Evolutionary conservation across 2,797 vertebrate genomes (phyloP).

Genomic region (Peromyscus eremicus): DNA sequence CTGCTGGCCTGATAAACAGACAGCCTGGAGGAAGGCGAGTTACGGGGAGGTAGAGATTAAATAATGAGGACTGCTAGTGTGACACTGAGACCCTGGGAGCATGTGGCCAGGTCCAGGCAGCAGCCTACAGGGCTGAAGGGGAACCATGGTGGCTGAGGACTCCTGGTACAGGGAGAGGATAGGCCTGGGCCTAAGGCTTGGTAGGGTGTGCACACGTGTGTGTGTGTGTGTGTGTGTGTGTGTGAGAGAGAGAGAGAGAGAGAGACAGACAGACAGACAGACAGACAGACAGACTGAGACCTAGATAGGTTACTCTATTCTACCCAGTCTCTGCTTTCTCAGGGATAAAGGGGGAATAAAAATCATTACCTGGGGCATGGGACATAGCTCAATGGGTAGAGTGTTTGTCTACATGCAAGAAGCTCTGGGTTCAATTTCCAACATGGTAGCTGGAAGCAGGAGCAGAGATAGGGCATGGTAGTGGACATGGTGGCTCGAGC

Average conservation of each 20-base stretch:
- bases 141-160: background rate
- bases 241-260: background rate
- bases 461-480: background rate
- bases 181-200: too few relatives aligned
- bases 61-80: background rate
- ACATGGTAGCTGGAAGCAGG: background rate
- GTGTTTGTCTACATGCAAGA: background rate
- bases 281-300: background rate
- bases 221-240: background rate
- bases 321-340: background rate
- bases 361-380: too few relatives aligned
- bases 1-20: background rate
- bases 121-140: too few relatives aligned
- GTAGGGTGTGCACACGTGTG: too few relatives aligned
- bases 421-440: background rate
- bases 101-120: background rate
- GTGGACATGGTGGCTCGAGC: background rate
- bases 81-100: background rate
- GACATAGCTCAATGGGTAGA: background rate
- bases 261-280: background rate
- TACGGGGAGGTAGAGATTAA: rapidly evolving
- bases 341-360: background rate
- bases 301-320: too few relatives aligned
- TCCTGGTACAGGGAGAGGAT: background rate
- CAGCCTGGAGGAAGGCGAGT: background rate